Evolutionary conservation across 2,888 invertebrate genomes (phyloP).

Genomic region (Thereva nobilitata): DNA sequence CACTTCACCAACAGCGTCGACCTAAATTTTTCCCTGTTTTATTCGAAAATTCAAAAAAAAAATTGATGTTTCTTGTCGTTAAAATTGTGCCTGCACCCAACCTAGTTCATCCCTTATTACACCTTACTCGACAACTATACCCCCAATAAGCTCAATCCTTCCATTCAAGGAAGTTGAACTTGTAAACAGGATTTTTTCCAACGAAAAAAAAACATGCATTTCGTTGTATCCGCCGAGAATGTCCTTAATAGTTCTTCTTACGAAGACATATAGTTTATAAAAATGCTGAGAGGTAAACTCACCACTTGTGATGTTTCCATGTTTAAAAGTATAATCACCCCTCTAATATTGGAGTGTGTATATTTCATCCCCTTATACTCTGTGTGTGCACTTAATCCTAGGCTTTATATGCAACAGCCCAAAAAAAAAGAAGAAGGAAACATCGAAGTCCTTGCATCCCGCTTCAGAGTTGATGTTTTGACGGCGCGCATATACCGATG

Average conservation of each 20-base stretch:
- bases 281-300: neutral
- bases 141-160: neutral
- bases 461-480: constrained; percentile 21
- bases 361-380: neutral
- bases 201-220: constrained; percentile 15
- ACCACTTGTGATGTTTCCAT: constrained; percentile 7
- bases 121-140: too few relatives aligned
- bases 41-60: too few relatives aligned
- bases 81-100: too few relatives aligned
- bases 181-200: constrained; percentile 12
- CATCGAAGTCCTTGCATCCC: constrained; percentile 7
- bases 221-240: constrained; percentile 11
- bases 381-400: neutral
- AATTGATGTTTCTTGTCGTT: too few relatives aligned
- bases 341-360: neutral
- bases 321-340: constrained; percentile 29
- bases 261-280: too few relatives aligned
- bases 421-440: neutral
- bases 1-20: too few relatives aligned
- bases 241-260: neutral
- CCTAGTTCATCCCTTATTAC: too few relatives aligned
- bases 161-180: constrained; percentile 13
- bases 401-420: neutral
- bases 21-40: too few relatives aligned
- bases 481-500: constrained; percentile 10